phyloP scores from a whole-genome alignment of 2,113 vertebrate genomes.

The Columba janthina region DNA sequence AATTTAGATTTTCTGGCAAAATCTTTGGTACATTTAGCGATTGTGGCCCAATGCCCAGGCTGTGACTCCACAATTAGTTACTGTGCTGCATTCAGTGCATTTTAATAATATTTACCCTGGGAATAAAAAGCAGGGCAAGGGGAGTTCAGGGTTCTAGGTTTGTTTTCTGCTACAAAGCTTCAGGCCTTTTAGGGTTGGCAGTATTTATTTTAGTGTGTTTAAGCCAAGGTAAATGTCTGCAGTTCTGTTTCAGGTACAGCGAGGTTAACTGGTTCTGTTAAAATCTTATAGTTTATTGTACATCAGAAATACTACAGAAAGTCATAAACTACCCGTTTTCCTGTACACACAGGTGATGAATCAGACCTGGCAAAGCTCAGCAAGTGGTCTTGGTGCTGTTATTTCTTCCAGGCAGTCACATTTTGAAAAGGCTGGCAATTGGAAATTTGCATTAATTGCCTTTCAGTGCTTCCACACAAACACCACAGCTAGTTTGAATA shows the following conservation, averaged over 20 bases:
- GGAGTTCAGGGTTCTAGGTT: not conserved
- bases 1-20: not conserved
- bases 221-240: not conserved
- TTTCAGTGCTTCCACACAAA: not conserved
- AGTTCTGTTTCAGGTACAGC: not conserved
- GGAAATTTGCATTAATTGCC: not conserved
- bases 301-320: not conserved
- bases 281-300: not conserved
- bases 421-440: not conserved
- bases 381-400: not conserved
- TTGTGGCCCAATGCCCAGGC: rapidly evolving
- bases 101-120: not conserved
- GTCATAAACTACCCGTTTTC: not conserved
- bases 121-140: not conserved
- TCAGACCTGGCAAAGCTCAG: not conserved
- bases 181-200: not conserved
- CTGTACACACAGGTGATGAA: not conserved
- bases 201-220: not conserved
- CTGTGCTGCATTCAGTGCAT: rapidly evolving
- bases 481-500: not conserved
- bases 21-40: not conserved
- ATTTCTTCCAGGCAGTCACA: not conserved
- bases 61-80: not conserved
- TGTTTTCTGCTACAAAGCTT: not conserved
- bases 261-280: not conserved